Base-by-base conservation (phyloP, 2,888 invertebrate genomes). In the Galerucella calmariensis region DNA sequence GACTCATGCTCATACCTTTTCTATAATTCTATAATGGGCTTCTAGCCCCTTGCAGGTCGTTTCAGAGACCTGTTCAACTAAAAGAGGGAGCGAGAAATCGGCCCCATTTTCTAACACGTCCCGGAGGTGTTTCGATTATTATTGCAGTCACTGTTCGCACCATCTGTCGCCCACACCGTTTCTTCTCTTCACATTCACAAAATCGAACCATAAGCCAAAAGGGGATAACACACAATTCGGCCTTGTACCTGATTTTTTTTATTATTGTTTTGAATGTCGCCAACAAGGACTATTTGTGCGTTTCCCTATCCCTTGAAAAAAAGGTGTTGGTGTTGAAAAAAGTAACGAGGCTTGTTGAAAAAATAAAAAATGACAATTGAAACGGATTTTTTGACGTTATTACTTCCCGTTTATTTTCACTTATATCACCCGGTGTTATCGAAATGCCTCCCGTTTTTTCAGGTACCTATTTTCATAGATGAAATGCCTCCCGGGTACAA, bases 41-140 rank as follows among this genome's bases (percentile, higher is more conserved):
- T 65, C 14, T 46, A 27, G 44, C 59, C 61, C 78, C 70, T 78
- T 71, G 72, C 81, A 79, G 79, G 79, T 79, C 80, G 78, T 76
- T 77, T 77, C 71, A 72, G 76, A 79, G 80, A 82, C 82, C 82
- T 82, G 82, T 80, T 80, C 72, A 20, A 12, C 46, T n/a, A 20
- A 65, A 44, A 44, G 46, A 65, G 63, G 16, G 62, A 59, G 59
- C 48, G 62, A 61, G 61, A 69, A 51, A 65, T 58, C 74, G 78
- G 80, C 81, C 81, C 80, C 77, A 81, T 84, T 84, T 84, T 83
- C 77, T 81, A 82, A 82, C 81, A 83, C 82, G 84, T 84, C 85
- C 85, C 85, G 81, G 83, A 86, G 86, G 86, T 86, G 84, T 83
- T 84, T 83, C 82, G 84, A 84, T 85, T 85, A 85, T 85, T 85